Base-by-base conservation (phyloP, 1,140 invertebrate genomes). In the Drosophila ercepeae region DNA sequence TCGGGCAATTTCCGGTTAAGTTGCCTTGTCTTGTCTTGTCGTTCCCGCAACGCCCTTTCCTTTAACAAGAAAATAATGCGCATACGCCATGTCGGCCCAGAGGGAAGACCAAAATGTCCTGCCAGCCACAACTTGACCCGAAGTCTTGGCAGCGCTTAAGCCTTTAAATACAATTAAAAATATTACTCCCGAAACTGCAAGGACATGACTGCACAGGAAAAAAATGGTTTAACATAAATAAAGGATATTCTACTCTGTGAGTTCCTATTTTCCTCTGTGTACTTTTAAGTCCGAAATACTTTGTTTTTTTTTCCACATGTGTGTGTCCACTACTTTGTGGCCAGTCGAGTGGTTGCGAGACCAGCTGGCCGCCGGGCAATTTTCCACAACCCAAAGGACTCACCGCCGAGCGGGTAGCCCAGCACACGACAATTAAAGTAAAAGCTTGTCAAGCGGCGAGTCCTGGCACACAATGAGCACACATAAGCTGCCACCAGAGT, bases 141-240 rank as follows among this genome's bases (percentile, higher is more conserved):
- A 65, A 54, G 27, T 8, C 41, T 41, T 60, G 55, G 64, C 49
- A 48, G 51, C 48, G 68, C 82, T 86, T 88, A 86, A 86, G 61
- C 81, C 82, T 81, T 86, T 70, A 81, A 81, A 82, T 88, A 88
- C 81, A 86, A 86, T 86, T 86, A 88, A 88, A 84, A 77, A 88
- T 86, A 77, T 77, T 81, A 59, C 68, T 63, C 48, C 53, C 64
- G 60, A 78, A 63, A 36, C 16, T 39, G 42, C 41, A 64, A 36
- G 34, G 50, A 59, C 53, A 36, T 46, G 68, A 8, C 16, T 6
- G 44, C 51, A 57, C 39, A 9, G 6, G 7, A 1, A 2, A 13
- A 39, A 39, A 39, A 16, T 5, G 5, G 5, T 16, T 39, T 14
- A 14, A 14, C 4, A 39, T 14, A 29, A 29, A 29, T 29, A 29